A percentile compares a stretch with the other conserved stretches of the same genome.
phyloP scores from a whole-genome alignment of 2,113 vertebrate species.

The Xenopus laevis region DNA sequence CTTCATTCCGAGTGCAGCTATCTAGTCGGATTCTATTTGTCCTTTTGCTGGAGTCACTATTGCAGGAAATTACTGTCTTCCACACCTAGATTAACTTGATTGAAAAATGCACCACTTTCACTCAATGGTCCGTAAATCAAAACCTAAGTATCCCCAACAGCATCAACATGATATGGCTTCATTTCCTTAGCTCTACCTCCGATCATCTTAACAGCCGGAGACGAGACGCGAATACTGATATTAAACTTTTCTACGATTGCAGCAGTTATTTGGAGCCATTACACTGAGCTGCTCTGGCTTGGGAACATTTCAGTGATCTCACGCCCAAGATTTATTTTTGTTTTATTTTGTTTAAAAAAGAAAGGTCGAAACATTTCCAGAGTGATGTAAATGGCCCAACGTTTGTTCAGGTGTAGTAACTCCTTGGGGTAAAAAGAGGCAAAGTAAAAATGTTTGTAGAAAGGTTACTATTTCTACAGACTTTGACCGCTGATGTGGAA shows the following conservation, averaged over 20 bases:
- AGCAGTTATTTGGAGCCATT: neutral
- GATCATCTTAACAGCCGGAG: neutral
- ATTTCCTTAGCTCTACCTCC: constrained; percentile 23
- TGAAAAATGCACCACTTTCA: constrained; percentile 34
- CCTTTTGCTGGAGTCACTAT: constrained; percentile 26
- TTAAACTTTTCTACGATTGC: neutral
- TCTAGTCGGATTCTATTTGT: constrained; percentile 35
- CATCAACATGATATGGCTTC: constrained; percentile 9
- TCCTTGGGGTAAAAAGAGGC: too few relatives aligned
- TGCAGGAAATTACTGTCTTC: constrained; percentile 43
- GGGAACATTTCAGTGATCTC: neutral
- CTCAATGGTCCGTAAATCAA: constrained; percentile 38
- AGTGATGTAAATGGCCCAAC: too few relatives aligned
- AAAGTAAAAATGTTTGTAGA: too few relatives aligned
- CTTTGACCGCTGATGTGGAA: too few relatives aligned
- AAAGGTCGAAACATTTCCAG: too few relatives aligned
- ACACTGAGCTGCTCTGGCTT: neutral
- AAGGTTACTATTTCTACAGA: too few relatives aligned
- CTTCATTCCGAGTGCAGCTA: constrained; percentile 11
- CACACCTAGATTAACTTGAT: constrained; percentile 39
- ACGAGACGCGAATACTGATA: constrained; percentile 4
- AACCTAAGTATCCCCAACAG: constrained; percentile 36
- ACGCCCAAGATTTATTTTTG: too few relatives aligned
- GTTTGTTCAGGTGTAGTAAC: too few relatives aligned
- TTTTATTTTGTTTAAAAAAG: too few relatives aligned